Conservation (phyloP, 2,888 invertebrate genomes). For the Pteria penguin region DNA sequence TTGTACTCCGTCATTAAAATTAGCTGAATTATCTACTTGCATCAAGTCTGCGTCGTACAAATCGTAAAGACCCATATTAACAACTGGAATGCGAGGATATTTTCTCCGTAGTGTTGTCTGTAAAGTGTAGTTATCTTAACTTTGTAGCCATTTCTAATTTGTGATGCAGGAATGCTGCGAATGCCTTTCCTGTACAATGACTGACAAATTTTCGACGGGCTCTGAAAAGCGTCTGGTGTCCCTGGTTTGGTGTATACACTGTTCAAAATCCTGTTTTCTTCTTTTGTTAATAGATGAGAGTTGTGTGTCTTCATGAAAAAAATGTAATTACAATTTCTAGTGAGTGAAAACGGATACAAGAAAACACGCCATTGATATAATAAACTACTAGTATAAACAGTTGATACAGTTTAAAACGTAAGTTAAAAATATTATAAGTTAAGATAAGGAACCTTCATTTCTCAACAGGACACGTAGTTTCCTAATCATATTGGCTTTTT, state of each 20-base stretch:
- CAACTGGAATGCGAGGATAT: constrained; percentile 34
- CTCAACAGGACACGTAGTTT: neutral
- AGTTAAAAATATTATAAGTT: no score
- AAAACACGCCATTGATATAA: no score
- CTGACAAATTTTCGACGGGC: neutral
- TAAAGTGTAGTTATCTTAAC: constrained; percentile 30
- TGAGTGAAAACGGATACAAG: no score
- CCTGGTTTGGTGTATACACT: neutral
- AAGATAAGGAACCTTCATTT: no score
- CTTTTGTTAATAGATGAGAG: no score
- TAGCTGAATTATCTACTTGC: constrained; percentile 18
- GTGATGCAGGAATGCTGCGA: neutral
- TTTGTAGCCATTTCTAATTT: neutral
- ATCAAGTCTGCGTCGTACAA: constrained; percentile 42
- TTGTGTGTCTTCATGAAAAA: no score
- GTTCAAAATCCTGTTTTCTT: no score
- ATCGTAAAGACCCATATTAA: constrained; percentile 25
- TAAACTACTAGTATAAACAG: no score
- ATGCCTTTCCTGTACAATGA: neutral
- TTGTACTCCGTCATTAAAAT: constrained; percentile 30
- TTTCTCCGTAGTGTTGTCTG: constrained; percentile 23
- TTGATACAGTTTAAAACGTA: no score
- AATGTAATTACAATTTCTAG: no score
- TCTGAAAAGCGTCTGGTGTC: neutral
- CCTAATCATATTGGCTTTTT: neutral